phyloP scores from a whole-genome alignment of 1,140 invertebrate species.

The Nasonia giraulti region DNA sequence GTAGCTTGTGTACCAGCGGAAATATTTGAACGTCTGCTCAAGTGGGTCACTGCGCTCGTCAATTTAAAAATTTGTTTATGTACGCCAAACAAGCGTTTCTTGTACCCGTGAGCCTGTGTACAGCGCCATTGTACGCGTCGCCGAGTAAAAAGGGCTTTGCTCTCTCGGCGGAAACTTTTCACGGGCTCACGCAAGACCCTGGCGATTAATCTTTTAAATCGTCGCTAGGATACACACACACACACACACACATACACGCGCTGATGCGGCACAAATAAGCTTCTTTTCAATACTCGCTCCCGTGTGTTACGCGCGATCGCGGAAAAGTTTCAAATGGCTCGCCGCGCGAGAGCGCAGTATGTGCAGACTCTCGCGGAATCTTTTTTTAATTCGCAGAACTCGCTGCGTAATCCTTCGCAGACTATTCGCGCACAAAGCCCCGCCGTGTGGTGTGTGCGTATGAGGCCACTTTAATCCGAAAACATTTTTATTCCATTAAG shows the following conservation, averaged over 20 bases:
- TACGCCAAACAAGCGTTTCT: conserved; percentile 33
- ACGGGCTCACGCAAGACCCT: not conserved
- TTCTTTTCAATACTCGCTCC: too few species aligned
- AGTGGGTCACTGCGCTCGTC: not conserved
- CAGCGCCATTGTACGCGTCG: not conserved
- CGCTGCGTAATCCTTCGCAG: too few species aligned
- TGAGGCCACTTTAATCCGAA: not conserved
- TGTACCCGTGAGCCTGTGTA: not conserved
- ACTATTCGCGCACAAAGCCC: too few species aligned
- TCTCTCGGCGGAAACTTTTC: conserved; percentile 18
- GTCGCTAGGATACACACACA: not conserved
- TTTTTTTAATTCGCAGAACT: too few species aligned
- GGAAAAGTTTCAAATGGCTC: too few species aligned
- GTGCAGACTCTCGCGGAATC: too few species aligned
- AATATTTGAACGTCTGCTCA: not conserved
- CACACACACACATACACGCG: too few species aligned
- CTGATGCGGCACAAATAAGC: not conserved
- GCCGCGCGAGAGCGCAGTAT: too few species aligned
- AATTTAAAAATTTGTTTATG: conserved; percentile 44
- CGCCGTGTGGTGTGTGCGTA: too few species aligned
- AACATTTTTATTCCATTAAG: conserved; percentile 1
- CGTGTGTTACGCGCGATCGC: too few species aligned
- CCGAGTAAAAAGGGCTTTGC: not conserved
- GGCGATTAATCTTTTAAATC: not conserved
- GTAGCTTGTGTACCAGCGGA: not conserved